Evolutionary conservation across 2,888 invertebrate species (phyloP), one percentile per base, ranked within the genome.

Genomic region (Cataglyphis albicans): DNA sequence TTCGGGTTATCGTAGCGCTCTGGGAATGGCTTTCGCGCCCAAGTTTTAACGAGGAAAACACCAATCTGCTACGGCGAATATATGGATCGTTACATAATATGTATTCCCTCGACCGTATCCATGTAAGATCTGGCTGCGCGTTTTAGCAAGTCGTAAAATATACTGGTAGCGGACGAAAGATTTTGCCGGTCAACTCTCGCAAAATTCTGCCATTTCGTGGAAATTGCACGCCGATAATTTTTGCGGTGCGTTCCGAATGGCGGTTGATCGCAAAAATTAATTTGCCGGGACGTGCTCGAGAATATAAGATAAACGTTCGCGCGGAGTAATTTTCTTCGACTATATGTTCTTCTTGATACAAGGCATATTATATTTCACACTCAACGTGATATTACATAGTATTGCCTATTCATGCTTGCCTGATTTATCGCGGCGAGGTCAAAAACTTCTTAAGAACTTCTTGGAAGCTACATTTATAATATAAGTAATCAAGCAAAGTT

Each of bases 61-160:
- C 88, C 87, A 87, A 89, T 91, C 87, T 70, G 72, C 67, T 82
- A 87, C 68, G 68, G 48, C 76, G 67, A 80, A 89, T 89, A 84
- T 84, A 89, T 83, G 84, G 84, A 87, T 81, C 86, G 86, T 88
- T 86, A 83, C 74, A 75, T 68, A 82, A 57, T 75, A 80, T 59
- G 82, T 87, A 70, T 68, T 74, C 52, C 70, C 75, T 78, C 70
- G 76, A 80, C 73, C 76, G 74, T 64, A 61, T 88, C 76, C 82
- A 76, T 70, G 15, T 63, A 81, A 84, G 82, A 85, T 88, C 57
- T n/a, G 70, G 18, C 59, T 57, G 57, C 55, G 86, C 89, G 86
- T 90, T 90, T 91, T 90, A 89, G 89, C 89, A 87, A 86, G 78
- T 89, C 90, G 89, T 90, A 91, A 91, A 89, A 52, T 70, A 76